These are phyloP conservation scores for Osmerus eperlanus DNA, from an alignment of 2,113 vertebrate species.

Conservation along the genomic window DNA sequence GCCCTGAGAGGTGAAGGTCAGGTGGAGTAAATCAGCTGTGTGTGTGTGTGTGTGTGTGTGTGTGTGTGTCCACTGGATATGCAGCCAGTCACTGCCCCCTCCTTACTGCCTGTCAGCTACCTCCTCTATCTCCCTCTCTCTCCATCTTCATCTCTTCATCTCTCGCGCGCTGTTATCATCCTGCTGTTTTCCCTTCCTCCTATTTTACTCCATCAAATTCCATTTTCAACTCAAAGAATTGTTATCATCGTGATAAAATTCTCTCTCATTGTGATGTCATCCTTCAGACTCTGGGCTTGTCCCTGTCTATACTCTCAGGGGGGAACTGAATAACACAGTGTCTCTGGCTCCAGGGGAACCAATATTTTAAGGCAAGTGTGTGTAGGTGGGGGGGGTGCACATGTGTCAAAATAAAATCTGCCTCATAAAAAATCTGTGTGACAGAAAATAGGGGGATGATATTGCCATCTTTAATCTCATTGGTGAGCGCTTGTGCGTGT, in stretches of 20 bases:
- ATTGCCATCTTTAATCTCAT: no score
- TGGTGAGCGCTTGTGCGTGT: no score
- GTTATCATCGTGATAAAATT: no score
- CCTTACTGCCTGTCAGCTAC: not conserved
- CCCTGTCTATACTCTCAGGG: not conserved
- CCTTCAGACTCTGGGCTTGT: not conserved
- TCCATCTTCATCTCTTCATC: slow-evolving; percentile 7
- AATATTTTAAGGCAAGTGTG: not conserved
- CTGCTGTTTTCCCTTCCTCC: no score
- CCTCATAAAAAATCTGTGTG: no score
- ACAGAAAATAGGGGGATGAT: no score
- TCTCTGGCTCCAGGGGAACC: not conserved
- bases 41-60: not conserved
- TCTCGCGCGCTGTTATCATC: slow-evolving; percentile 4
- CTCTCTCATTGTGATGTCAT: not conserved
- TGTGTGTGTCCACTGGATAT: slow-evolving; percentile 24
- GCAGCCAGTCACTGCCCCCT: slow-evolving; percentile 34
- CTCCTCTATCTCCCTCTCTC: not conserved
- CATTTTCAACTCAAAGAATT: no score
- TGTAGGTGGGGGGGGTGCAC: no score
- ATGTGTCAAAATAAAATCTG: no score
- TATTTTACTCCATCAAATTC: no score
- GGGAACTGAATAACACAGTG: not conserved
- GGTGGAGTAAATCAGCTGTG: not conserved
- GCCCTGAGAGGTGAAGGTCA: not conserved